Conservation (phyloP, 1,140 invertebrate species). For the Drosophila tsacasi region DNA sequence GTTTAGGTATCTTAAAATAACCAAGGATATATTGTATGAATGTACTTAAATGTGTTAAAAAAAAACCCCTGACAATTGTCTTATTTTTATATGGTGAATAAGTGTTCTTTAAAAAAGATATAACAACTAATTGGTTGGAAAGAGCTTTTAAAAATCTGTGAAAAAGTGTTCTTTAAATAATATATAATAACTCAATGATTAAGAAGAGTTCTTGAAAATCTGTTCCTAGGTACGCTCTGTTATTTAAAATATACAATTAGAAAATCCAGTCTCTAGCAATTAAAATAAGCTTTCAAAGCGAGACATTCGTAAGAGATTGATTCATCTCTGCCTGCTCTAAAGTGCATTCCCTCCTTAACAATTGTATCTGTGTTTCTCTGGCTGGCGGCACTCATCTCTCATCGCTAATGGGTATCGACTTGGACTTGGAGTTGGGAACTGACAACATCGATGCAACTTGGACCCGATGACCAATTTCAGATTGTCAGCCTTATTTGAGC, state of each 20-base stretch:
- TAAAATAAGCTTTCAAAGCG: slow-evolving; percentile 4
- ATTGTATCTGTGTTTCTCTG: slow-evolving; percentile 9
- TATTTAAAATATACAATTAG: background rate
- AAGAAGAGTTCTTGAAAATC: no score
- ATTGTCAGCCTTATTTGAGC: slow-evolving; percentile 49
- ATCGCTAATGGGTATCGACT: slow-evolving; percentile 37
- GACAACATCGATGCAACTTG: slow-evolving; percentile 39
- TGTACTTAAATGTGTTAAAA: no score
- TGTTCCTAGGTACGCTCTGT: background rate
- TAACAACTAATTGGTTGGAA: background rate
- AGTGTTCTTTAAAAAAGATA: background rate
- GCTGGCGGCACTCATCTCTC: slow-evolving; percentile 30
- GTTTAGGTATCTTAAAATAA: background rate
- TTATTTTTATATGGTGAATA: background rate
- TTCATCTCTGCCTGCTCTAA: slow-evolving; percentile 24
- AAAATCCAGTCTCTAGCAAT: background rate
- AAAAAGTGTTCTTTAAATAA: background rate
- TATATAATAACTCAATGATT: background rate
- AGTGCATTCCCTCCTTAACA: slow-evolving; percentile 17
- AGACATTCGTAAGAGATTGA: slow-evolving; percentile 18
- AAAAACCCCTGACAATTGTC: no score
- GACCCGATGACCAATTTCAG: slow-evolving; percentile 49
- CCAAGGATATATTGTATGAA: background rate
- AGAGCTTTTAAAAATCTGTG: background rate
- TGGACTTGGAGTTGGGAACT: slow-evolving; percentile 5